Evolutionary conservation across 2,113 vertebrate species (phyloP).

Genomic region (Charina bottae): DNA sequence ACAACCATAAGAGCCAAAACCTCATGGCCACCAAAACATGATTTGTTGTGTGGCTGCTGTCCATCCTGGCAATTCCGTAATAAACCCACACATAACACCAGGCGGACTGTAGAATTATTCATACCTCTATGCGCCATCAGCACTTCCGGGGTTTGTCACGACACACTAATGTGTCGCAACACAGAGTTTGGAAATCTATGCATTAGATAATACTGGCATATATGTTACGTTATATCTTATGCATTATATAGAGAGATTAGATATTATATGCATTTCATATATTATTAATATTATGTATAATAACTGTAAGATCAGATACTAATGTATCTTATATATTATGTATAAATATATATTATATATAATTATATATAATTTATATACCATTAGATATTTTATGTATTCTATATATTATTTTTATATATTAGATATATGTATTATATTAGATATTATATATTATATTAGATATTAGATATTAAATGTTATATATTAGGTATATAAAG

Average conservation of each 20-base stretch:
- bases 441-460: too few species aligned
- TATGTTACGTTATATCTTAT: not conserved
- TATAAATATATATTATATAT: not conserved
- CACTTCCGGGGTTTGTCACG: too few species aligned
- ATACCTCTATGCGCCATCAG: too few species aligned
- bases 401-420: too few species aligned
- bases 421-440: too few species aligned
- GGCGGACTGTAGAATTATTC: not conserved
- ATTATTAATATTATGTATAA: not conserved
- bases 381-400: too few species aligned
- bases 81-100: not conserved
- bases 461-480: too few species aligned
- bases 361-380: too few species aligned
- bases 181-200: too few species aligned
- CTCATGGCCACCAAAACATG: not conserved
- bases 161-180: too few species aligned
- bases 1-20: not conserved
- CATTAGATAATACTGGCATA: not conserved
- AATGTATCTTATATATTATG: not conserved
- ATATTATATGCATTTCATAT: not conserved
- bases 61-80: not conserved
- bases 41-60: not conserved
- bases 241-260: not conserved
- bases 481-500: too few species aligned
- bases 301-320: not conserved